Evolutionary conservation across 64 coral and sea anemone genomes (phyloP), one percentile per base, ranked within the genome.

Genomic region (Catalaphyllia jardinei): DNA sequence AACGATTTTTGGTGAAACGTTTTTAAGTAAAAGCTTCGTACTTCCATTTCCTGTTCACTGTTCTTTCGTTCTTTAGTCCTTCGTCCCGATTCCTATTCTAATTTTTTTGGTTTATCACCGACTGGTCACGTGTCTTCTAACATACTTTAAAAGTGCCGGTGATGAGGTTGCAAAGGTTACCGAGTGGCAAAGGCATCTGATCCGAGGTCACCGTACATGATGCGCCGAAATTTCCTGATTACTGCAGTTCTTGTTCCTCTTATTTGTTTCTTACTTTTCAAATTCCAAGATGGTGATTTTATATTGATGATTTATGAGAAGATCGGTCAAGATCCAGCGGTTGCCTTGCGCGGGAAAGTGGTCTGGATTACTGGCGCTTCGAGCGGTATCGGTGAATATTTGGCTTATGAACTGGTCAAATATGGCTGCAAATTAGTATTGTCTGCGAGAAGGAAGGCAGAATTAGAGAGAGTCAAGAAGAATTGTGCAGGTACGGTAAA

Each of bases 371-470:
- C 52, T 19, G 90, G 82, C 0, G 82, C 82, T 25, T 92, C 82
- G 0, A 86, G 81, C 25, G 82, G 90, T 46, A 77, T 92, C 29
- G 81, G 82, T 4, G 90, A 92, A 30, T 31, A 83, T 30, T 35
- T 93, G 14, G 86, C 91, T 4, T 93, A 93, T 42, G 63, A 93
- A 42, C 77, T 93, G 63, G 76, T 86, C 0, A 83, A 75, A 27
- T 79, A 60, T 24, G 91, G 91, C 77, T 76, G 84, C 35, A 86
- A 78, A 33, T 42, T 93, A 27, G 69, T 93, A 60, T 64, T 93
- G 29, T 93, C 91, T 14, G 91, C 91, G 25, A 93, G 91, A 79
- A 63, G 91, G 28, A 89, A 82, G 62, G 85, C 80, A 82, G 71
- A 67, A 62, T 78, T 93, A 8, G 62, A 88, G 24, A 76, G 87